Evolutionary conservation across 2,113 vertebrate genomes (phyloP).

Genomic region (Vulpes lagopus): DNA sequence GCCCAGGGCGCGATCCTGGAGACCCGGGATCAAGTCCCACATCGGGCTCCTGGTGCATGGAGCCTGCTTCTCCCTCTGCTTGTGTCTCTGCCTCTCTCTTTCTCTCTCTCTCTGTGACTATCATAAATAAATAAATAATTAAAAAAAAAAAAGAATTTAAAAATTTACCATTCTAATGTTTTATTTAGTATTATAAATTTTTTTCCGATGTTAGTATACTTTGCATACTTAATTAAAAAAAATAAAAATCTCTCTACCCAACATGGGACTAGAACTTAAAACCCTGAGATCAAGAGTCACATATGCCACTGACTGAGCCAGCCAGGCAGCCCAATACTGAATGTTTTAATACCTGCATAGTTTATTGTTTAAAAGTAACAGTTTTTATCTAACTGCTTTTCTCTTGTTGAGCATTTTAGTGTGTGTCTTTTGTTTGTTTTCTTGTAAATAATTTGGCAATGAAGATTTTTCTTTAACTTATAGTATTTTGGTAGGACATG

Average conservation of each 20-base stretch:
- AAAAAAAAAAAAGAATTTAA: neutral
- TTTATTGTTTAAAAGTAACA: neutral
- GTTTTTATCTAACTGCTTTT: slow-evolving; percentile 29
- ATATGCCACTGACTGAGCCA: neutral
- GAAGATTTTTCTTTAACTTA: slow-evolving; percentile 11
- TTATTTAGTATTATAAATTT: neutral
- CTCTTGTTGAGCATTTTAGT: neutral
- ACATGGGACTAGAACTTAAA: neutral
- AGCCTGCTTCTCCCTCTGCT: too few species aligned
- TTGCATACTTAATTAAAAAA: neutral
- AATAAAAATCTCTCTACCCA: neutral
- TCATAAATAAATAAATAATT: too few species aligned
- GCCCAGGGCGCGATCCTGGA: too few species aligned
- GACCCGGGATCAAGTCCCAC: too few species aligned
- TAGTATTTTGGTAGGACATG: neutral
- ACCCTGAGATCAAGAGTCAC: neutral
- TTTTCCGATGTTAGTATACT: neutral
- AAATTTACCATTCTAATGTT: slow-evolving; percentile 30
- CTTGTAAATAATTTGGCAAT: neutral
- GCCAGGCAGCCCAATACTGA: neutral
- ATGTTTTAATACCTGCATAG: neutral
- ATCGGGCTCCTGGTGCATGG: too few species aligned
- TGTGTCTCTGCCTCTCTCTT: too few species aligned
- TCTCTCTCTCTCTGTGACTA: too few species aligned
- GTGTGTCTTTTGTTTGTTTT: neutral